Evolutionary conservation across 2,888 invertebrate genomes (phyloP).

Genomic region (Leptinotarsa rubiginosa): DNA sequence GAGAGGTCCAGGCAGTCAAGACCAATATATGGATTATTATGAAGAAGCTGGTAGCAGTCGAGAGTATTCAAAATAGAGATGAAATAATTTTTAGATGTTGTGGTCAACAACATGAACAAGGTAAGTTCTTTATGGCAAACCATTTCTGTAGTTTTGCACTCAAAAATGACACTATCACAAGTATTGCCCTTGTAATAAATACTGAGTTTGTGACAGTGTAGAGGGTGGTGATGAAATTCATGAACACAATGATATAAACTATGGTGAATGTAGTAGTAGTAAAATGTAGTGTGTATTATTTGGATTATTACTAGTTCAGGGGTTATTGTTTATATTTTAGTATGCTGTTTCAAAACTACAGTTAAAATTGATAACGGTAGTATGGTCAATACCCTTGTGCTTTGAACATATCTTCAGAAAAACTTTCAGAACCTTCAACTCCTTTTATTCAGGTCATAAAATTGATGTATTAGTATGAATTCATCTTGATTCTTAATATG

Average conservation of each 20-base stretch:
- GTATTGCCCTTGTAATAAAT: background rate
- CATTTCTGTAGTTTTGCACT: slow-evolving; percentile 12
- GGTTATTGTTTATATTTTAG: background rate
- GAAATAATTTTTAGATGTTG: slow-evolving; percentile 10
- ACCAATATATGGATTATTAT: background rate
- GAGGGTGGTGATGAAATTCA: background rate
- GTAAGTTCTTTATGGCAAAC: slow-evolving; percentile 24
- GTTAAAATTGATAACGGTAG: slow-evolving; percentile 26
- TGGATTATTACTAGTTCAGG: background rate
- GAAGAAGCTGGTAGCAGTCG: background rate
- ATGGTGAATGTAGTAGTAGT: background rate
- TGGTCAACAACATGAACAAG: background rate
- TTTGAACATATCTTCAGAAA: slow-evolving; percentile 12
- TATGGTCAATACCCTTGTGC: slow-evolving; percentile 21
- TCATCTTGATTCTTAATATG: background rate
- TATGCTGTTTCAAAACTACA: background rate
- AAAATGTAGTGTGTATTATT: no score
- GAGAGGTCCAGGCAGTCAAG: background rate
- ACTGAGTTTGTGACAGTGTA: background rate
- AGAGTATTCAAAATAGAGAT: background rate
- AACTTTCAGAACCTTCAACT: background rate
- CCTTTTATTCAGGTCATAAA: slow-evolving; percentile 21
- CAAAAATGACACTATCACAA: slow-evolving; percentile 24
- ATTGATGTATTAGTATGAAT: background rate
- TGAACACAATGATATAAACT: background rate